Conservation (phyloP, 1,140 invertebrate genomes). For the Procambarus clarkii region DNA sequence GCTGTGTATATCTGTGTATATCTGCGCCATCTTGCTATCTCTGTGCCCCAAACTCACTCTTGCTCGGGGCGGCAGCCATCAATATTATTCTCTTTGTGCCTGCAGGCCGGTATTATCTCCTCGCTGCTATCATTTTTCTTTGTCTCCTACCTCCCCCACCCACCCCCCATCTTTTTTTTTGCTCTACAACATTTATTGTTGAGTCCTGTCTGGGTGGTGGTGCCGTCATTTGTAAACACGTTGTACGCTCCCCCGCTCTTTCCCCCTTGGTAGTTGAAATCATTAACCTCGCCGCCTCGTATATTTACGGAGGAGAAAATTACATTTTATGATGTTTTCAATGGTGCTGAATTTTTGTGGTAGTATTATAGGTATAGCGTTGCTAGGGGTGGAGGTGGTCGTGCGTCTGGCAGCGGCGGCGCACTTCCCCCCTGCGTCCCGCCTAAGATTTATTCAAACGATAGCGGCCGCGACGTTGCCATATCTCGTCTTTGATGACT, state of each 20-base stretch:
- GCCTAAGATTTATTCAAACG: slow-evolving; percentile 48
- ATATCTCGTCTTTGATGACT: slow-evolving; percentile 39
- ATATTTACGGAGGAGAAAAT: background rate
- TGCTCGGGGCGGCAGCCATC: slow-evolving; percentile 31
- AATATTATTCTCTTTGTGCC: slow-evolving; percentile 58
- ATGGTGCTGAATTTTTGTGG: background rate
- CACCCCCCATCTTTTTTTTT: background rate
- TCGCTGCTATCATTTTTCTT: slow-evolving; percentile 55
- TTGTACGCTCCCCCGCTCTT: background rate
- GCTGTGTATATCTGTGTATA: too few relatives aligned
- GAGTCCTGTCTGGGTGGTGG: slow-evolving; percentile 30
- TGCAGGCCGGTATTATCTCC: slow-evolving; percentile 39
- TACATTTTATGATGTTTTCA: background rate
- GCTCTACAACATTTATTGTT: slow-evolving; percentile 47
- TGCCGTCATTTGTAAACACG: slow-evolving; percentile 48
- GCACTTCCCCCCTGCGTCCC: slow-evolving; percentile 5
- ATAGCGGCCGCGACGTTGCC: slow-evolving; percentile 42
- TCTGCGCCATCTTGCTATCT: too few relatives aligned
- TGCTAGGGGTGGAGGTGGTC: background rate
- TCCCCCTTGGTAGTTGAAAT: background rate
- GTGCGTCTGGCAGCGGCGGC: background rate
- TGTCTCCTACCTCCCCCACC: slow-evolving; percentile 8
- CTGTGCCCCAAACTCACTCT: background rate
- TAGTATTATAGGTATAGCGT: background rate
- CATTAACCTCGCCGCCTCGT: background rate